Base-by-base conservation (phyloP, 2,888 invertebrate species). In the Lasioglossum pauxillum region DNA sequence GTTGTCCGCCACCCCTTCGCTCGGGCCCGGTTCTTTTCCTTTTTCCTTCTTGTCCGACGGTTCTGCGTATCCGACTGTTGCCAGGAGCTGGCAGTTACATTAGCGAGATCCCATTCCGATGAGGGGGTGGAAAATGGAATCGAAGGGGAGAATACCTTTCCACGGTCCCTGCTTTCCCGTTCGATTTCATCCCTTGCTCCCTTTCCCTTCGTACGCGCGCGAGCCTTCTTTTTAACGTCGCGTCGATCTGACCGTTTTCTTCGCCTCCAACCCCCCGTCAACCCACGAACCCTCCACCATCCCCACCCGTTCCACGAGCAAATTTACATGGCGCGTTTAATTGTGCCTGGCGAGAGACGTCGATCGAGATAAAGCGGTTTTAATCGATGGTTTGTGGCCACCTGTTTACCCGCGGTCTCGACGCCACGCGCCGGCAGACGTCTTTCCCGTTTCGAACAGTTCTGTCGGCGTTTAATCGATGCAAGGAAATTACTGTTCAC, bases 91-190 rank as follows among this genome's bases (percentile, higher is more conserved):
- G 82, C 82, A 76, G 87, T 85, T 85, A 83, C 89, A 87, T 90
- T 89, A 88, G 84, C 90, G 83, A 64, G 87, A 85, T 88, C 87
- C 86, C 85, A 80, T 89, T 86, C 81, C 83, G 82, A 88, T 81
- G 83, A 75, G 76, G 35, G 67, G 57, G 60, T 41, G 27, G 73
- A 79, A 78, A 82, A 76, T 71, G 38, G 80, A 78, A 78, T 72
- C 83, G 44, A 77, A 75, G 14, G 79, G 80, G 19, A 57, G 27
- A 82, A 79, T 78, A 76, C 80, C 78, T 78, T 74, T 60, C 76
- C 49, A 60, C 64, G 78, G 71, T 44, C 23, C 4, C 44, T 38
- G 10, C 41, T 73, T 5, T 69, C 38, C 60, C 84, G 71, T 82
- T 85, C 84, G 80, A 75, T 83, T 75, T 73, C 76, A 75, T 57